Conservation (phyloP, 2,888 invertebrate genomes). For the Isoperla grammatica region DNA sequence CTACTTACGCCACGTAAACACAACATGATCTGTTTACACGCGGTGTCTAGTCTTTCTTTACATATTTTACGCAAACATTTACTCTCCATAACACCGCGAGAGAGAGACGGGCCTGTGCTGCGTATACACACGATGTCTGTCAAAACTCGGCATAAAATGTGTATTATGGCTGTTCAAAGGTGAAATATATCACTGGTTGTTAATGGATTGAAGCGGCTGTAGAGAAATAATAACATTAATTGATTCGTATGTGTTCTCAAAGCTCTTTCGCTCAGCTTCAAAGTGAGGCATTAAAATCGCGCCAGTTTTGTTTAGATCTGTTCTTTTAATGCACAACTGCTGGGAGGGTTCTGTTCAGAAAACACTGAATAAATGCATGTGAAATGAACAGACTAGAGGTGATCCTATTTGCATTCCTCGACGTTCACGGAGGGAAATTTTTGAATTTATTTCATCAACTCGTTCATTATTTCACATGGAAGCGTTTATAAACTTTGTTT, state of each 20-base stretch:
- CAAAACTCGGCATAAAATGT: constrained; percentile 13
- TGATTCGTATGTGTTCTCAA: constrained; percentile 19
- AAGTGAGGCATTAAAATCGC: constrained; percentile 25
- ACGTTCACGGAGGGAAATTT: background rate
- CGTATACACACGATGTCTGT: constrained; percentile 12
- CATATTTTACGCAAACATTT: constrained; percentile 1
- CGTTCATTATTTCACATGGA: no score
- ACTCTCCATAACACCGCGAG: constrained; percentile 4
- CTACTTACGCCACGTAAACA: background rate
- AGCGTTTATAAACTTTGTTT: no score
- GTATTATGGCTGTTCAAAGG: constrained; percentile 2
- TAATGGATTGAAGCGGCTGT: constrained; percentile 22
- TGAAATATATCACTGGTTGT: constrained; percentile 23
- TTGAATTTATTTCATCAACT: no score
- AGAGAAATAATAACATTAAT: constrained; percentile 24
- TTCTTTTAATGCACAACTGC: constrained; percentile 15
- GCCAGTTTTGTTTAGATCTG: constrained; percentile 20
- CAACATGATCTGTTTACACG: background rate
- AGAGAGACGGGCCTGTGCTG: background rate
- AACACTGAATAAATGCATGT: constrained; percentile 21
- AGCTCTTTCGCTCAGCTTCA: constrained; percentile 17
- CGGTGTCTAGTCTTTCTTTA: background rate
- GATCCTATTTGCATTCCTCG: constrained; percentile 19
- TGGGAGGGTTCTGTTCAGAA: background rate
- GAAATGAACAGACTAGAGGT: background rate